These are phyloP conservation scores for Urechis unicinctus DNA, from an alignment of 2,888 invertebrate genomes.

Conservation along the genomic window DNA sequence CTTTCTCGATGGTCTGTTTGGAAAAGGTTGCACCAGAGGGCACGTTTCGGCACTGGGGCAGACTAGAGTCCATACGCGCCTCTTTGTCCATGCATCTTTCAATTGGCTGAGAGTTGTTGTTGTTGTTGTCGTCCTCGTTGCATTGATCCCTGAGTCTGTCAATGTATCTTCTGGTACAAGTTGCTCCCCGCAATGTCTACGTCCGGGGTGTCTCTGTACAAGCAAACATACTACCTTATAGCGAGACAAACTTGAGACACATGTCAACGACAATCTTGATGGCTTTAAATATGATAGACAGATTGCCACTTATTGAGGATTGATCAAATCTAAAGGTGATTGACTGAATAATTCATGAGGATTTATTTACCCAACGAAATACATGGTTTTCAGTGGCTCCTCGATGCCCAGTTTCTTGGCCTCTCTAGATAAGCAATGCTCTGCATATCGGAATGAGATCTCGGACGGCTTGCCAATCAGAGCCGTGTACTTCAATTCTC, in stretches of 20 bases:
- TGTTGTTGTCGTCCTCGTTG: no score
- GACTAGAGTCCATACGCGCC: no score
- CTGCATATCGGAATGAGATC: slow-evolving; percentile 48
- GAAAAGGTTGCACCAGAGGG: slow-evolving; percentile 31
- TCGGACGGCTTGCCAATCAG: slow-evolving; percentile 49
- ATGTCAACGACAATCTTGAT: no score
- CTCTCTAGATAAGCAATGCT: slow-evolving; percentile 40
- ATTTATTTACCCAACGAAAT: slow-evolving; percentile 46
- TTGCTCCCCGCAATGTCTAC: slow-evolving; percentile 49
- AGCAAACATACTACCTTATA: no score
- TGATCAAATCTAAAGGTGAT: neutral
- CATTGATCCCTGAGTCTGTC: slow-evolving; percentile 20
- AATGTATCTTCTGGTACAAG: slow-evolving; percentile 42
- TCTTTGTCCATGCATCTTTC: no score
- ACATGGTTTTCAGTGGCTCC: slow-evolving; percentile 41
- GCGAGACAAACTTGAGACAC: no score
- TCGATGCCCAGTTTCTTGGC: slow-evolving; percentile 38
- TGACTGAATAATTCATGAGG: neutral
- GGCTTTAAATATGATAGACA: no score
- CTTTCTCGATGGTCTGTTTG: slow-evolving; percentile 37
- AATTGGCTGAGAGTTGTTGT: no score
- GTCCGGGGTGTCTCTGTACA: slow-evolving; percentile 46
- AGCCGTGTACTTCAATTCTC: slow-evolving; percentile 39
- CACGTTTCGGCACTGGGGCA: slow-evolving; percentile 36
- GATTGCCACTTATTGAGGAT: no score